Evolutionary conservation across 1,140 invertebrate genomes (phyloP), one percentile per base, ranked within the genome.

Genomic region (Drosophila bocqueti): DNA sequence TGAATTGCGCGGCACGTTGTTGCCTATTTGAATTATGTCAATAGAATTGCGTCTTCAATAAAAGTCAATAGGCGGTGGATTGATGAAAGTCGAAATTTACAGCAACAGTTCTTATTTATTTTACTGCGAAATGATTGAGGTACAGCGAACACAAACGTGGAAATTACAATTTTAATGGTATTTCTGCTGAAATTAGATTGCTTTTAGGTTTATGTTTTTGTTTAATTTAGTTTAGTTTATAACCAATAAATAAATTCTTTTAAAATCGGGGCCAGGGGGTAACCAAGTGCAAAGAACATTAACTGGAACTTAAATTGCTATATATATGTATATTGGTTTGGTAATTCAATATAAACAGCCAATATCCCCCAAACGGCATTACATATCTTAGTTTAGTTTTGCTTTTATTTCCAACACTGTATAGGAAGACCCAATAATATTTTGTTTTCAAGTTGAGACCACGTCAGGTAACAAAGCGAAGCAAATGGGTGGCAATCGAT

Each of bases 1-100:
- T 84, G 75, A 90, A 84, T 90, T 90, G 84, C 84, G 63, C 66
- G 81, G 81, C 84, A 89, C 84, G 84, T 89, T 89, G 81, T 78
- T 79, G 81, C 81, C 85, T 90, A 81, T 89, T 83, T 79, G 83
- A 86, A 87, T 86, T 89, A 79, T 84, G 85, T 90, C 84, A 89
- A 89, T 90, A 81, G 77, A 84, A 87, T 89, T 59, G 84, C 73
- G 67, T 61, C 76, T 78, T 81, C 85, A 89, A 89, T 90, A 89
- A 90, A 84, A 77, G 83, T 90, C 78, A 79, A 71, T 78, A 50
- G 50, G 58, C 49, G 54, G 15, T 26, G 54, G 36, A 73, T 71
- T 78, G 65, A 71, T 71, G 65, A 57, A 47, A 59, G 52, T 10
- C 31, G 15, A 58, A 76, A 66, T 73, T 71, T 71, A 63, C 81